phyloP scores from a whole-genome alignment of 30 jellyfish, hydroid and myxozoan species.

The Chrysaora quinquecirrha region DNA sequence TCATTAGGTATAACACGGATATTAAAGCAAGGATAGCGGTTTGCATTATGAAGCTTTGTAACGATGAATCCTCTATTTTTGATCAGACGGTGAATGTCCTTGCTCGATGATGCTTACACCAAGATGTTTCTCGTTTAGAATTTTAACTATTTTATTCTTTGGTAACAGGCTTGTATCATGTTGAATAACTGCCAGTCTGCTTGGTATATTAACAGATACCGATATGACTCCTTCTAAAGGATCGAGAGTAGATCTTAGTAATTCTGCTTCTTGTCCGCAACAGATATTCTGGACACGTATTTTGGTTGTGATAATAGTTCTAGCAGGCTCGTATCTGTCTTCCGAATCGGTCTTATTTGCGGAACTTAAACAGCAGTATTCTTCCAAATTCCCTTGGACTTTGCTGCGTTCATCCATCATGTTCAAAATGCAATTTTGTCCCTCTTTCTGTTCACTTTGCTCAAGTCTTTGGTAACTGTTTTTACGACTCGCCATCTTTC shows the following conservation, averaged over 20 bases:
- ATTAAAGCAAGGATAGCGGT: neutral
- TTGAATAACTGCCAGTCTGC: slow-evolving; percentile 58
- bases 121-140: slow-evolving; percentile 46
- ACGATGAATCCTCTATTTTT: neutral
- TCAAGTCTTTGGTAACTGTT: neutral
- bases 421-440: too few relatives aligned
- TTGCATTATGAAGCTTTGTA: neutral
- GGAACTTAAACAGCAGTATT: too few relatives aligned
- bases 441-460: too few relatives aligned
- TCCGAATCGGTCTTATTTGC: neutral
- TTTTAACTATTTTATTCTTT: slow-evolving; percentile 17
- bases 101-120: slow-evolving; percentile 64
- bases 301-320: slow-evolving; percentile 34
- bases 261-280: slow-evolving; percentile 74
- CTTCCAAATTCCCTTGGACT: too few relatives aligned
- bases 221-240: slow-evolving; percentile 44
- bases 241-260: slow-evolving; percentile 23
- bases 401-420: too few relatives aligned
- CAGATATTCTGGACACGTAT: slow-evolving; percentile 66
- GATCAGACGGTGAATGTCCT: slow-evolving; percentile 3
- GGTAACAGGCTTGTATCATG: slow-evolving; percentile 34
- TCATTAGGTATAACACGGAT: slow-evolving; percentile 15
- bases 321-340: neutral
- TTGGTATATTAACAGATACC: slow-evolving; percentile 55
- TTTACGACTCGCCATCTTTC: neutral